Evolutionary conservation across 2,113 vertebrate genomes (phyloP).

Genomic region (Empidonax traillii): DNA sequence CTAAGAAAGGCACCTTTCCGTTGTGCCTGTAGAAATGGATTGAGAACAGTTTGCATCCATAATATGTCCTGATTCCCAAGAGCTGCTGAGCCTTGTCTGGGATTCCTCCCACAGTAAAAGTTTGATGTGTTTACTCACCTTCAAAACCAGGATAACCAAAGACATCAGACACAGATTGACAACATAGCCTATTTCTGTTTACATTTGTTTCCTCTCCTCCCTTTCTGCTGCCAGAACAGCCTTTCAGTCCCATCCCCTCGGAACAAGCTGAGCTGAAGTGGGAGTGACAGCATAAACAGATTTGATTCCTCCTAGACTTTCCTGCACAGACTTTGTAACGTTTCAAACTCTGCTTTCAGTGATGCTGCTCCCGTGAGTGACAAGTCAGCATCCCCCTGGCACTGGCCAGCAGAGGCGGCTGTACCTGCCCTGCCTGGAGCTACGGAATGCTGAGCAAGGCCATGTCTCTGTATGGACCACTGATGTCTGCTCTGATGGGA

Average conservation of each 20-base stretch:
- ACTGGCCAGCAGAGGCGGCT: neutral
- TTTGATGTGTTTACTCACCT: neutral
- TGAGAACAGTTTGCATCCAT: neutral
- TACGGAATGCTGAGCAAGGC: fast-evolving
- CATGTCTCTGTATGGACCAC: neutral
- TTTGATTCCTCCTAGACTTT: neutral
- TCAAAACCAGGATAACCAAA: slow-evolving; percentile 7
- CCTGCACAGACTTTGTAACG: neutral
- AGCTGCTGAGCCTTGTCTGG: neutral
- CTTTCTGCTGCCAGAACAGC: neutral
- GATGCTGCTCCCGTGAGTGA: fast-evolving
- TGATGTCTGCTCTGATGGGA: neutral
- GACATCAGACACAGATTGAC: neutral
- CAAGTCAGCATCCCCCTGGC: neutral
- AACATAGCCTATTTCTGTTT: neutral
- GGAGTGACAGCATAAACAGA: slow-evolving; percentile 40
- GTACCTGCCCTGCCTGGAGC: neutral
- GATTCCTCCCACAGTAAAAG: neutral
- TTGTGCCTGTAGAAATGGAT: neutral
- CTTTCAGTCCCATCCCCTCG: neutral
- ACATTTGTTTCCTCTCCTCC: neutral
- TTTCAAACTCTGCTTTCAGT: neutral
- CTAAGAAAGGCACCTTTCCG: neutral
- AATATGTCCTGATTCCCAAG: neutral
- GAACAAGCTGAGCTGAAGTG: slow-evolving; percentile 27